Base-by-base conservation (phyloP, 2,888 invertebrate species). In the Apotomis capreana region DNA sequence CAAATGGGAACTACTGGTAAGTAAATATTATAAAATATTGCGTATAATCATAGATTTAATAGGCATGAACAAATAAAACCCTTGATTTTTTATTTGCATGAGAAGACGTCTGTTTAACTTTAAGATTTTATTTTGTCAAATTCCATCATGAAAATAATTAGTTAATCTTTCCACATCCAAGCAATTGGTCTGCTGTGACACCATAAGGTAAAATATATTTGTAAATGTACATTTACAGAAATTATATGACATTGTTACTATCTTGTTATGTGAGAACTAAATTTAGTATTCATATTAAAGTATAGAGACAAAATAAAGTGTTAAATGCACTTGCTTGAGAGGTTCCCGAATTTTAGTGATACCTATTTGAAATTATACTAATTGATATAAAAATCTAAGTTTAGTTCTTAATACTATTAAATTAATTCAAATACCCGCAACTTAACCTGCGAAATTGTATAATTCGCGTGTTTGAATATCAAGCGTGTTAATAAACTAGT, bases 1-100 rank as follows among this genome's bases (percentile, higher is more conserved):
- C 13, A 96, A 96, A 77, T 98, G 98, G 98, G 96, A 97, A 81
- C 89, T 97, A 67, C 95, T 96, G 88, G 96, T 95, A 75, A 85
- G 63, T 76, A 54, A 49, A 36, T 69, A 36, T 62, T 60, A 26
- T 68, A 76, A 52, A 70, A 15, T 51, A 68, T 5, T 46, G 8
- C 0, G 4, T 44, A 44, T 4, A 44, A 5, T 44, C 44, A 61
- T 62, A 51, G 51, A 62, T 4, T 8, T 46, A 61, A 26, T n/a
- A 12, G 61, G 58, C 70, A 69, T 68, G 58, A 13, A 46, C 55
- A 44, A 62, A 26, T 58, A 62, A 59, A 8, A 44, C 37, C 46
- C 26, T 44, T 65, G 15, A 13, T 55, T 62, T 44, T 8, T 58
- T 74, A 26, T 77, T 76, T 75, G 71, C 71, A 71, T 71, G 62